Evolutionary conservation across 2,797 vertebrate species (phyloP), one percentile per base, ranked within the genome.

Genomic region (Gambelia wislizenii): DNA sequence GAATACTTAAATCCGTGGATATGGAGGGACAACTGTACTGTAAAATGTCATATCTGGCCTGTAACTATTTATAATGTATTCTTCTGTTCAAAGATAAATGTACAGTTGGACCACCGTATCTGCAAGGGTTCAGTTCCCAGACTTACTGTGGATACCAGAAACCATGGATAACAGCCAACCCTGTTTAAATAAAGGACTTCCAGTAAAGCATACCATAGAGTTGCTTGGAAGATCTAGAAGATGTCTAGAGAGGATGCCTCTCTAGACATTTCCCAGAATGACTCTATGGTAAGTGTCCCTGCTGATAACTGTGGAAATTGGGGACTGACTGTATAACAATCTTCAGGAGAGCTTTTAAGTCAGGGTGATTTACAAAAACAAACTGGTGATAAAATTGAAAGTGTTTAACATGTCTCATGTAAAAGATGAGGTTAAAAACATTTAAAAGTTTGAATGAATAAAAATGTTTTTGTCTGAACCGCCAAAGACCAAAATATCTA

Each of bases 311-410:
- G n/a, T n/a, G n/a, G n/a, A n/a, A n/a, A n/a, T n/a, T n/a, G n/a
- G n/a, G n/a, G n/a, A n/a, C n/a, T 77, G 30, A 4, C 4, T 79
- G n/a, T 56, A 22, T 79, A 36, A 42, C 72, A 84, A 2, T 1
- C 4, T 86, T 77, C 75, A 76, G 54, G 9, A 8, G 74, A 86
- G 18, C 54, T 22, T 85, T 36, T n/a, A n/a, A 70, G 69, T 76
- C 56, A 64, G 33, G n/a, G 20, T 76, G 33, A 18, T 33, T 76
- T 64, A n/a, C 84, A 86, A 76, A 86, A 64, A 77, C 22, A 85
- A 59, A 36, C 56, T 49, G 59, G 39, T 54, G 16, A 84, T 22
- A 67, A 74, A 84, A 86, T 76, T 79, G 18, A 79, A 79, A 67
- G 18, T 54, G 16, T 36, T 75, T 42, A 16, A 59, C 36, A 25